These are phyloP conservation scores for Myotis vivesi DNA, from an alignment of 2,797 vertebrate genomes.

Conservation along the genomic window DNA sequence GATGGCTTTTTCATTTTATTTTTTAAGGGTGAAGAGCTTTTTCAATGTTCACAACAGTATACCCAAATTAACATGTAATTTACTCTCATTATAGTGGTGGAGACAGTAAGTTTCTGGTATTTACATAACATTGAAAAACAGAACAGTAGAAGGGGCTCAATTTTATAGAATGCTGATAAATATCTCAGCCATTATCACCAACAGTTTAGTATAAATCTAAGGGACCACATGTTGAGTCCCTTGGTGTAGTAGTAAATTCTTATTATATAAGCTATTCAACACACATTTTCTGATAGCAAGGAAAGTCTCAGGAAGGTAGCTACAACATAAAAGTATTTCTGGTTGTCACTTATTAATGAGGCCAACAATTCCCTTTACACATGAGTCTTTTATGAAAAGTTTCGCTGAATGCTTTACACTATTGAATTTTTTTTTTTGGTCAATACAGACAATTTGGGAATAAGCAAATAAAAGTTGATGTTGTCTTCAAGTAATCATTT, in stretches of 20 bases:
- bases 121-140: not conserved
- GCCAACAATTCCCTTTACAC: not conserved
- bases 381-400: conserved; percentile 41
- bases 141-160: not conserved
- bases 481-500: conserved; percentile 50
- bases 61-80: not conserved
- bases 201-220: not conserved
- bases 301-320: not conserved
- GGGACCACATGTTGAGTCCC: not conserved
- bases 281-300: not conserved
- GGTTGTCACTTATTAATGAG: conserved; percentile 17
- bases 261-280: not conserved
- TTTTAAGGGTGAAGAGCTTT: not conserved
- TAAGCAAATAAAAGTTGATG: conserved; percentile 49
- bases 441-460: conserved; percentile 47
- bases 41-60: not conserved
- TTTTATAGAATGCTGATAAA: not conserved
- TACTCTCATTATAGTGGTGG: not conserved
- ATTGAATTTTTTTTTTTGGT: conserved; percentile 17
- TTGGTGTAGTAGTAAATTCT: not conserved
- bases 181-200: not conserved
- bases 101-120: not conserved
- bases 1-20: not conserved
- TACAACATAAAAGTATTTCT: not conserved
- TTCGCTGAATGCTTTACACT: not conserved